Base-by-base conservation (phyloP, 2,888 invertebrate species). In the Cataglyphis rosenhaueri region DNA sequence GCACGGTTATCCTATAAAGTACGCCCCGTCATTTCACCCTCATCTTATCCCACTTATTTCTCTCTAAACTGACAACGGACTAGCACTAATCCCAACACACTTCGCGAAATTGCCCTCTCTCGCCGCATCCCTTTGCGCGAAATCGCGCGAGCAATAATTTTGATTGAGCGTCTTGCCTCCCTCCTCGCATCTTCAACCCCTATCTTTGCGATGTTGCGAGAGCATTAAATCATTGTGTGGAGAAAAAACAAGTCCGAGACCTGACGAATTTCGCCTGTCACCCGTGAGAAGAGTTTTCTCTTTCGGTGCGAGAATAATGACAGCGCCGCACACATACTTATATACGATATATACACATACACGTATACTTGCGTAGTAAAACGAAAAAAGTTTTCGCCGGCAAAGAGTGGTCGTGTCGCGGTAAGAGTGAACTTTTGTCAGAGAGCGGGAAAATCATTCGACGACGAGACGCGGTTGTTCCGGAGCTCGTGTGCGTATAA, bases 31-130 rank as follows among this genome's bases (percentile, higher is more conserved):
- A 81, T 90, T 81, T 75, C 78, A 52, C 55, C 57, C 82, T 84
- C 84, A 78, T 90, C 90, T 90, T 90, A 86, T 84, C 84, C 85
- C 85, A 82, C 86, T 89, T 88, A 90, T 89, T 89, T 89, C 83
- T 73, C 86, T 82, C 81, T 81, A 85, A 89, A 89, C 84, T 82
- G 90, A 87, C 84, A 86, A 84, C 85, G 75, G 81, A 84, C 85
- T 78, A 84, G 41, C 81, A 59, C 84, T 87, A 89, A 89, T 89
- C 84, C 84, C 38, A 78, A 62, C 85, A 84, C 86, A 89, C 89
- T 89, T 86, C 82, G 84, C 71, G 38, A 85, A 85, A 89, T 90
- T 90, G 83, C 71, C 75, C 61, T 84, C 65, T 55, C 75, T 61
- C 75, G 21, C 61, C 8, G 78, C 75, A 79, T 81, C 57, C 61